Conservation (phyloP, 2,797 vertebrate genomes). For the Linurgus olivaceus region DNA sequence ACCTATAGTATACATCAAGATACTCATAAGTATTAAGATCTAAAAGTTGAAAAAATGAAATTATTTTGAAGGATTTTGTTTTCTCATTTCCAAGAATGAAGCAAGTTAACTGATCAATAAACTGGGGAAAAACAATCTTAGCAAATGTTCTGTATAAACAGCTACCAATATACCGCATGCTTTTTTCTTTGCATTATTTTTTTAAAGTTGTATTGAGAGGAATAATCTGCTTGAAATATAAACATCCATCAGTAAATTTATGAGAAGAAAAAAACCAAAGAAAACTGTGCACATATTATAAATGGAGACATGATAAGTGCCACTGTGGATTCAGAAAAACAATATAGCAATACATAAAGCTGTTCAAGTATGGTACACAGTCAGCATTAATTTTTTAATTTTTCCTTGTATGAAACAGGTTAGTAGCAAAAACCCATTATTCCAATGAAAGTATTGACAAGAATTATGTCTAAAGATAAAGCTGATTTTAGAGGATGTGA, state of each 20-base stretch:
- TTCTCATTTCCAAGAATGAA: background rate
- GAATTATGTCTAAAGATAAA: background rate
- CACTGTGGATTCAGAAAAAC: background rate
- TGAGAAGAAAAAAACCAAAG: background rate
- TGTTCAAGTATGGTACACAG: rapidly evolving
- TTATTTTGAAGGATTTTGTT: background rate
- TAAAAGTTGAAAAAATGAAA: background rate
- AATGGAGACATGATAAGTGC: background rate
- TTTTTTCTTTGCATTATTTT: background rate
- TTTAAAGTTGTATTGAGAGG: background rate
- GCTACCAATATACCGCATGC: background rate
- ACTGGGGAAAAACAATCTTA: background rate
- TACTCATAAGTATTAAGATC: background rate
- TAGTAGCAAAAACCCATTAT: background rate
- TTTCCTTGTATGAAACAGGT: background rate
- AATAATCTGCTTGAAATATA: background rate
- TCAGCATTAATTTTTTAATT: background rate
- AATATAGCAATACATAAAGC: background rate
- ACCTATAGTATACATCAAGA: background rate
- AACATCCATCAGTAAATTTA: background rate
- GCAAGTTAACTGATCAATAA: background rate
- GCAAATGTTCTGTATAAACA: background rate
- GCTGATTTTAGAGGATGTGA: background rate
- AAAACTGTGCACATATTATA: background rate
- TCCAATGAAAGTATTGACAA: background rate